Evolutionary conservation across 92 coral and sea anemone species (phyloP).

Genomic region (Epizoanthus scotinus): DNA sequence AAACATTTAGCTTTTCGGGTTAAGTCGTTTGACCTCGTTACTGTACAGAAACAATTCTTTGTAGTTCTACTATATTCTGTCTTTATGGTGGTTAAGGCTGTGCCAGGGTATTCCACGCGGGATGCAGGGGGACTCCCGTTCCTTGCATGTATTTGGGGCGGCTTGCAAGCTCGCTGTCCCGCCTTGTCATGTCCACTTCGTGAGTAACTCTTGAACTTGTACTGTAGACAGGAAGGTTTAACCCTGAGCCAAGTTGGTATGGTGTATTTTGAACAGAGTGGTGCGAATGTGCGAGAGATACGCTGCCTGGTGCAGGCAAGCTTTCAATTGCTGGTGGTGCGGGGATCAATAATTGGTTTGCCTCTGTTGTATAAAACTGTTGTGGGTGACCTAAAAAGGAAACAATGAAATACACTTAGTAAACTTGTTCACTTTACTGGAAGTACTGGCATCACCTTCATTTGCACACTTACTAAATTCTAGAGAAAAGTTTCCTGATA

Average conservation of each 20-base stretch:
- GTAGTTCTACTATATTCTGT: background rate
- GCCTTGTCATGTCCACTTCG: constrained; percentile 55
- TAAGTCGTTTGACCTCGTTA: background rate
- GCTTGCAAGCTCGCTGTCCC: constrained; percentile 51
- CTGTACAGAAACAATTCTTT: background rate
- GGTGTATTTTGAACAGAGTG: constrained; percentile 64
- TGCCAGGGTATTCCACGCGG: constrained; percentile 70
- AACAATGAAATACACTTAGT: background rate
- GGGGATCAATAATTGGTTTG: constrained; percentile 68
- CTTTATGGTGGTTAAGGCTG: constrained; percentile 50
- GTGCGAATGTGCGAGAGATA: constrained; percentile 61
- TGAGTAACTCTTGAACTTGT: constrained; percentile 48
- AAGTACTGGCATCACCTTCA: constrained; percentile 2
- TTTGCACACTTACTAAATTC: background rate
- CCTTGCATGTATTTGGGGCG: constrained; percentile 73
- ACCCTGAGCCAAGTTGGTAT: constrained; percentile 56
- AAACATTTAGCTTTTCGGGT: background rate
- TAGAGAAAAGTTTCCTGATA: background rate
- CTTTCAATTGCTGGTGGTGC: constrained; percentile 73
- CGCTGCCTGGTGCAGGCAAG: constrained; percentile 57
- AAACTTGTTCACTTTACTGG: background rate
- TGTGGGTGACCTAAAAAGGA: constrained; percentile 57
- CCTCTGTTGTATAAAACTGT: constrained; percentile 73
- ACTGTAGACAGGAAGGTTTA: constrained; percentile 57
- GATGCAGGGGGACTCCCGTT: constrained; percentile 68